Evolutionary conservation across 2,797 vertebrate species (phyloP).

Genomic region (Tapera naevia): DNA sequence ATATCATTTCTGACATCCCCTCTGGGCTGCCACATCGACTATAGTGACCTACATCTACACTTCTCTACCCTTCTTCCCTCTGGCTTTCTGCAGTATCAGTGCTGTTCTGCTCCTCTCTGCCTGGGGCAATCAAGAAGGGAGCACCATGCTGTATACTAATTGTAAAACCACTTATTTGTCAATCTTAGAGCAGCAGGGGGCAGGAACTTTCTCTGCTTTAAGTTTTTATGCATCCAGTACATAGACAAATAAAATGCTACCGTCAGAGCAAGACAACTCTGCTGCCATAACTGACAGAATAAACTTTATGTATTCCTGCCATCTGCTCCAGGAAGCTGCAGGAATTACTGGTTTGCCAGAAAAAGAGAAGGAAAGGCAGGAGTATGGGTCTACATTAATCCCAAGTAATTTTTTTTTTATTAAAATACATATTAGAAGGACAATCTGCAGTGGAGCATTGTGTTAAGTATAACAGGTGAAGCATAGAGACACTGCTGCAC

Average conservation of each 20-base stretch:
- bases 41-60: conserved; percentile 38
- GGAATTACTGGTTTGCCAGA: not conserved
- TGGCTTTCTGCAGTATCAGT: not conserved
- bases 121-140: not conserved
- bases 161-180: not conserved
- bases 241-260: not conserved
- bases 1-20: conserved; percentile 19
- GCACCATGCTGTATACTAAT: not conserved
- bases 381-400: not conserved
- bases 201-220: not conserved
- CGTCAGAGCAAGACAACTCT: not conserved
- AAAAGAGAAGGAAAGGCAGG: not conserved
- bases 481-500: not conserved
- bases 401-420: not conserved
- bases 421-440: not conserved
- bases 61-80: not conserved
- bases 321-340: not conserved
- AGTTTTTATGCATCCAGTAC: not conserved
- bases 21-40: conserved; percentile 28
- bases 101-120: not conserved
- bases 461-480: not conserved
- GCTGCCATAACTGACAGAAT: not conserved
- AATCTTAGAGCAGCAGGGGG: not conserved
- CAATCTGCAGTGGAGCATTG: not conserved
- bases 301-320: not conserved